These are phyloP conservation scores for Drosophila formosana DNA, from an alignment of 2,888 invertebrate species.

Conservation along the genomic window DNA sequence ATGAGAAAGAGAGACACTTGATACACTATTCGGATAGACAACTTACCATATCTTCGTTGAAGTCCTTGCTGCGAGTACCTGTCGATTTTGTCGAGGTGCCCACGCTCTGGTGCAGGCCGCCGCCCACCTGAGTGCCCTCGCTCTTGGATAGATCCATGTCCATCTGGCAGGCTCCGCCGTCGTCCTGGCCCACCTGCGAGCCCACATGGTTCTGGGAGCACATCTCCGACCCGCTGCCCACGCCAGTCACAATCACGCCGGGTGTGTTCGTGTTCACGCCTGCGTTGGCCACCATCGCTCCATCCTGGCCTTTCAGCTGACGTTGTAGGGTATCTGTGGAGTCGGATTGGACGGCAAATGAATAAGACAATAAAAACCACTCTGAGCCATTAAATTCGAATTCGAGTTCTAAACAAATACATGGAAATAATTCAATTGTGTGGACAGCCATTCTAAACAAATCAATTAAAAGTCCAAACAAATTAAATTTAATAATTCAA, in stretches of 20 bases:
- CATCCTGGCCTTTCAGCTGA: slow-evolving; percentile 90
- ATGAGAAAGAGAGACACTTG: not conserved
- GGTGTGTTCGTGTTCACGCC: slow-evolving; percentile 77
- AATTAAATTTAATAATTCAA: too few species aligned
- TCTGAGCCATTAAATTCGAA: too few species aligned
- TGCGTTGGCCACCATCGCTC: slow-evolving; percentile 76
- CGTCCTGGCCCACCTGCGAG: slow-evolving; percentile 86
- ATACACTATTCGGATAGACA: slow-evolving; percentile 6
- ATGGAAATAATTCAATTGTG: too few species aligned
- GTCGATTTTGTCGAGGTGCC: slow-evolving; percentile 88
- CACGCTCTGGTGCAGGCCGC: slow-evolving; percentile 87
- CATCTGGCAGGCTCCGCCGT: slow-evolving; percentile 85
- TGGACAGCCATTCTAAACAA: too few species aligned
- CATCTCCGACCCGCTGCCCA: slow-evolving; percentile 85
- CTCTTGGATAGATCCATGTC: slow-evolving; percentile 89
- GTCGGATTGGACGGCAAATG: not conserved
- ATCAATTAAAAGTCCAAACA: too few species aligned
- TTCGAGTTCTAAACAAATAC: too few species aligned
- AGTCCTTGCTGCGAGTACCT: slow-evolving; percentile 88
- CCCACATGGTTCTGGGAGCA: slow-evolving; percentile 90
- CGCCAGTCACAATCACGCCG: slow-evolving; percentile 71
- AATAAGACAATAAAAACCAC: not conserved
- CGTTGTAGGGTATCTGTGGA: slow-evolving; percentile 86
- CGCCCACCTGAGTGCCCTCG: slow-evolving; percentile 94
- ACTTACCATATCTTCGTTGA: slow-evolving; percentile 88